These are phyloP conservation scores for Mustela lutreola DNA, from an alignment of 2,113 vertebrate genomes.

Conservation along the genomic window DNA sequence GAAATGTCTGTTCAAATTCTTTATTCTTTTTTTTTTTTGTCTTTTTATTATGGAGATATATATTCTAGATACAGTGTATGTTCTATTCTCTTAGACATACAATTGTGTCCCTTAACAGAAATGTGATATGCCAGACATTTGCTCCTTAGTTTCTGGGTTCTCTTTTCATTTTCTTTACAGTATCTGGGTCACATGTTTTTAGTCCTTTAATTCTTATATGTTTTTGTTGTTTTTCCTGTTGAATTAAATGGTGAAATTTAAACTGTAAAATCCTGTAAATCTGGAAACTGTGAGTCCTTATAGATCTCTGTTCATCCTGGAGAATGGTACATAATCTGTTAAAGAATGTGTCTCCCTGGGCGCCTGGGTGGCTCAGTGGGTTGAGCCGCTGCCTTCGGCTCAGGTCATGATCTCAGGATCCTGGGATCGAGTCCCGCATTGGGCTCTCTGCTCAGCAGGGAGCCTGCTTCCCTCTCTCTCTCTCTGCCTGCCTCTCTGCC, in stretches of 20 bases:
- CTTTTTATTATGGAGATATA: slow-evolving; percentile 28
- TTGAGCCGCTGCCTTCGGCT: too few relatives aligned
- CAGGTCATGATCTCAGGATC: too few relatives aligned
- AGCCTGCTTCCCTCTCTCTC: too few relatives aligned
- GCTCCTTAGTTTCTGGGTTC: not conserved
- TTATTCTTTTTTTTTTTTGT: not conserved
- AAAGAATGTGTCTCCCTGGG: not conserved
- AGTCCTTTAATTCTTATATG: not conserved
- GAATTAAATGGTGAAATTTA: not conserved
- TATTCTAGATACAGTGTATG: not conserved
- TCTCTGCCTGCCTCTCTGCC: too few relatives aligned
- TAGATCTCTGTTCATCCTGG: not conserved
- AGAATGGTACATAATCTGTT: not conserved
- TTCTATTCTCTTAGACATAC: not conserved
- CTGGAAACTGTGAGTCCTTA: not conserved
- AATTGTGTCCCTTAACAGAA: not conserved
- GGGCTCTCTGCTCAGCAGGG: too few relatives aligned
- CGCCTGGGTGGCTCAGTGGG: too few relatives aligned
- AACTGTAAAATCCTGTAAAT: not conserved
- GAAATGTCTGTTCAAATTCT: not conserved
- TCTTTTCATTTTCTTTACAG: not conserved
- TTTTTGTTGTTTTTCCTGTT: not conserved
- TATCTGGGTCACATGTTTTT: not conserved
- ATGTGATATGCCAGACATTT: slow-evolving; percentile 4
- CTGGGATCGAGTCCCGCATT: too few relatives aligned